These are phyloP conservation scores for Nothoprocta perdicaria DNA, from an alignment of 2,113 vertebrate species.

Conservation along the genomic window DNA sequence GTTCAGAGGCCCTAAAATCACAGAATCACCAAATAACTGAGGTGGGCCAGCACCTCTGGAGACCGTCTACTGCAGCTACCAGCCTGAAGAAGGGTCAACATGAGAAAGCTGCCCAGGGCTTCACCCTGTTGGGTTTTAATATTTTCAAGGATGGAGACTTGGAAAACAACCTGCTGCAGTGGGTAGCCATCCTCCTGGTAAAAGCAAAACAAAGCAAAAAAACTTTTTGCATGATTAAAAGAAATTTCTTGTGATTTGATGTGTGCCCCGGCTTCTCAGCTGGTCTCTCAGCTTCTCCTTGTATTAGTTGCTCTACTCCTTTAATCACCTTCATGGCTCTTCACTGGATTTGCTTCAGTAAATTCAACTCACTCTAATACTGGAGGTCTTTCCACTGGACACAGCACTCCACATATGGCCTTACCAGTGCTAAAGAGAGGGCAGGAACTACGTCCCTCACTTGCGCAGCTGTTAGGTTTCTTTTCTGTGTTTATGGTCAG, in stretches of 20 bases:
- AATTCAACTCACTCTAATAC: neutral
- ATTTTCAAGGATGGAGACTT: neutral
- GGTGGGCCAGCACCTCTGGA: neutral
- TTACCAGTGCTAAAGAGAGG: neutral
- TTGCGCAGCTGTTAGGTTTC: neutral
- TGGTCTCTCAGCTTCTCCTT: neutral
- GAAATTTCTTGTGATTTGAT: neutral
- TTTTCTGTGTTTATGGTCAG: neutral
- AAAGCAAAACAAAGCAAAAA: no score
- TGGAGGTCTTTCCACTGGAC: no score
- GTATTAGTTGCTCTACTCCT: neutral
- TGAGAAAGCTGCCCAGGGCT: neutral
- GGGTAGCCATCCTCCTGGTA: neutral
- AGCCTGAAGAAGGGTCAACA: neutral
- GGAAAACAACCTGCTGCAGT: neutral
- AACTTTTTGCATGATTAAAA: neutral
- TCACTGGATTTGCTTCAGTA: neutral
- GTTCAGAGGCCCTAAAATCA: neutral
- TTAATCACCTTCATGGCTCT: neutral
- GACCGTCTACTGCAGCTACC: neutral
- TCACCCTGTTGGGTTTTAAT: neutral
- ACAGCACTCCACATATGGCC: neutral
- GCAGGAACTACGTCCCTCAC: neutral
- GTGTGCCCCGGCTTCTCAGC: neutral
- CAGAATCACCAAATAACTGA: neutral